Evolutionary conservation across 2,797 vertebrate species (phyloP).

Genomic region (Propithecus deckenii): DNA sequence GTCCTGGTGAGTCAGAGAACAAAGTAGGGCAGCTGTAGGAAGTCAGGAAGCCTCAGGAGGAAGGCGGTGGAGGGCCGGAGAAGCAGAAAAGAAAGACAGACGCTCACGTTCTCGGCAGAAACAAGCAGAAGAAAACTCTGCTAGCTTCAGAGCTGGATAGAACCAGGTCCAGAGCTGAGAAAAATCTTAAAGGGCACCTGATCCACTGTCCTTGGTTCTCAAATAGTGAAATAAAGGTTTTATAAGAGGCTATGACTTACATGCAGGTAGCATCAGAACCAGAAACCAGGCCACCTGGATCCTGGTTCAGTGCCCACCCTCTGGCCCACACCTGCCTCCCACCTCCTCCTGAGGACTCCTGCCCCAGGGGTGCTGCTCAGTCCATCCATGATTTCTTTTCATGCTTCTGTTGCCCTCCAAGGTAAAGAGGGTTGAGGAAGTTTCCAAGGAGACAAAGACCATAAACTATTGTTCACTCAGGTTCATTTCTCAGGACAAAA

Average conservation of each 20-base stretch:
- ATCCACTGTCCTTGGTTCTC: neutral
- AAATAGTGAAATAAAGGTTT: neutral
- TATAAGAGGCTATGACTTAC: neutral
- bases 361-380: accelerated
- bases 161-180: neutral
- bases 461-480: neutral
- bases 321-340: neutral
- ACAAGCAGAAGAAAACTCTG: neutral
- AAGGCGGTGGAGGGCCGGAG: neutral
- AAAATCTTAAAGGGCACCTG: neutral
- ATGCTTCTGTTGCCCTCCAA: neutral
- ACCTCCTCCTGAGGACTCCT: neutral
- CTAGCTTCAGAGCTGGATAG: neutral
- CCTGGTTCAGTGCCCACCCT: neutral
- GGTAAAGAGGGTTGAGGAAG: neutral
- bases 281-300: neutral
- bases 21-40: constrained; percentile 34
- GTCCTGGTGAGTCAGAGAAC: constrained; percentile 28
- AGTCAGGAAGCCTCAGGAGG: constrained; percentile 31
- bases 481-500: constrained; percentile 1
- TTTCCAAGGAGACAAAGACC: neutral
- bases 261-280: neutral
- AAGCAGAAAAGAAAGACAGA: neutral
- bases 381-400: neutral
- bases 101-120: neutral